Evolutionary conservation across 2,113 vertebrate genomes (phyloP).

Genomic region (Silurus asotus): DNA sequence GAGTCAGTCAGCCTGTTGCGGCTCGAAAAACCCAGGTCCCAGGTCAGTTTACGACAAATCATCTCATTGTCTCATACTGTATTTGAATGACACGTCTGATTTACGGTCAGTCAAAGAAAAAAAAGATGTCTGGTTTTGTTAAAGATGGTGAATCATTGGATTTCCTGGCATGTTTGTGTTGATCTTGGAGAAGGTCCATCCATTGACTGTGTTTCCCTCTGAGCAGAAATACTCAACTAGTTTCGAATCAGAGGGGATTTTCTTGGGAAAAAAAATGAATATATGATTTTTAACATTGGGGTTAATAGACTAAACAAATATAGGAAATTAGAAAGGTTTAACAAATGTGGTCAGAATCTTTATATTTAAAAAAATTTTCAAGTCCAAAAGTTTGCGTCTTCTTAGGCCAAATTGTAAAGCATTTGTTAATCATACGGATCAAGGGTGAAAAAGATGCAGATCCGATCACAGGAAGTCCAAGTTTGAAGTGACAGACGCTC

Average conservation of each 20-base stretch:
- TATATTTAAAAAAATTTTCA: neutral
- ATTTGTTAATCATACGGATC: neutral
- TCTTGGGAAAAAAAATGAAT: too few species aligned
- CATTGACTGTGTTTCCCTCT: neutral
- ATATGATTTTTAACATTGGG: neutral
- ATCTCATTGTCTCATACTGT: neutral
- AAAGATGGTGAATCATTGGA: neutral
- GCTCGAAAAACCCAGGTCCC: neutral
- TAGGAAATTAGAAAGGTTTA: neutral
- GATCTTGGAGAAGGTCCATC: slow-evolving; percentile 1
- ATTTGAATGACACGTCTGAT: neutral
- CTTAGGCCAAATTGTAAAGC: too few species aligned
- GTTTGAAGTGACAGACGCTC: neutral
- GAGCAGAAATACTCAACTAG: neutral
- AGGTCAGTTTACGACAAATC: neutral
- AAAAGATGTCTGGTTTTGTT: neutral
- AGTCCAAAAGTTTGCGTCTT: too few species aligned
- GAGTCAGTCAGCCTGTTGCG: neutral
- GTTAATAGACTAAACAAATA: neutral
- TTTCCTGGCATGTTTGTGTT: neutral
- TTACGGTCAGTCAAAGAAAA: neutral
- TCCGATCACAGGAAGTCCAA: neutral
- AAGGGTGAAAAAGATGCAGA: neutral
- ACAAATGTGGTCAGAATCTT: neutral
- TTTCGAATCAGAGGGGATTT: neutral